Conservation (phyloP, 2,888 invertebrate genomes). For the Gonocerus acuteangulatus region DNA sequence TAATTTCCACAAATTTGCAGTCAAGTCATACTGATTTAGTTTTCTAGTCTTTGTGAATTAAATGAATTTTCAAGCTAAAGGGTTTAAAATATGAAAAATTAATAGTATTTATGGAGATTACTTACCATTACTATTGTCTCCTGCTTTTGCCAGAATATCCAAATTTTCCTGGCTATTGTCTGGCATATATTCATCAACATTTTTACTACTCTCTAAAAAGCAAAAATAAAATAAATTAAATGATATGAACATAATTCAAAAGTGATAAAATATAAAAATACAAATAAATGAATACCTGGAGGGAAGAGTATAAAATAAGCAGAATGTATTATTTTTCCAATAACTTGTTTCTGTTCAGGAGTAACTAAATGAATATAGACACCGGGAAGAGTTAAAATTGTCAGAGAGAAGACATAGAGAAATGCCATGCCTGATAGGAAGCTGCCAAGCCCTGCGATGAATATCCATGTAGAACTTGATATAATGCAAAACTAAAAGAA, state of each 20-base stretch:
- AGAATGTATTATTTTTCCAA: slow-evolving; percentile 13
- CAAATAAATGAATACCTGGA: slow-evolving; percentile 29
- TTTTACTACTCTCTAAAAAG: slow-evolving; percentile 39
- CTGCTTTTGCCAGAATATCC: slow-evolving; percentile 36
- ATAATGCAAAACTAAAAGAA: slow-evolving; percentile 43
- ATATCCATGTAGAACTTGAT: slow-evolving; percentile 42
- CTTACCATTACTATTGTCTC: slow-evolving; percentile 32
- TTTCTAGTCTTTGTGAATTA: too few relatives aligned
- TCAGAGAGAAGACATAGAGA: slow-evolving; percentile 35
- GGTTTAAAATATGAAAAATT: too few relatives aligned
- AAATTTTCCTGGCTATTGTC: slow-evolving; percentile 39
- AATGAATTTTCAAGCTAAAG: too few relatives aligned
- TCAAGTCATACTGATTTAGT: too few relatives aligned
- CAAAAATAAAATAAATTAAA: background rate
- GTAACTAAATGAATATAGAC: slow-evolving; percentile 39
- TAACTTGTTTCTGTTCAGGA: slow-evolving; percentile 34
- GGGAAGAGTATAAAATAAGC: slow-evolving; percentile 27
- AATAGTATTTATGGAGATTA: too few relatives aligned
- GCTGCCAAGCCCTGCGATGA: slow-evolving; percentile 42
- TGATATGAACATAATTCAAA: background rate
- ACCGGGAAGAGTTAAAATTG: slow-evolving; percentile 35
- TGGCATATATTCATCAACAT: slow-evolving; percentile 45
- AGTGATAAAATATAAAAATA: background rate
- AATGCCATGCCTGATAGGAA: slow-evolving; percentile 43
- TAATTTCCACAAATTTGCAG: too few relatives aligned